These are phyloP conservation scores for Plestiodon gilberti DNA, from an alignment of 2,113 vertebrate species.

Conservation along the genomic window DNA sequence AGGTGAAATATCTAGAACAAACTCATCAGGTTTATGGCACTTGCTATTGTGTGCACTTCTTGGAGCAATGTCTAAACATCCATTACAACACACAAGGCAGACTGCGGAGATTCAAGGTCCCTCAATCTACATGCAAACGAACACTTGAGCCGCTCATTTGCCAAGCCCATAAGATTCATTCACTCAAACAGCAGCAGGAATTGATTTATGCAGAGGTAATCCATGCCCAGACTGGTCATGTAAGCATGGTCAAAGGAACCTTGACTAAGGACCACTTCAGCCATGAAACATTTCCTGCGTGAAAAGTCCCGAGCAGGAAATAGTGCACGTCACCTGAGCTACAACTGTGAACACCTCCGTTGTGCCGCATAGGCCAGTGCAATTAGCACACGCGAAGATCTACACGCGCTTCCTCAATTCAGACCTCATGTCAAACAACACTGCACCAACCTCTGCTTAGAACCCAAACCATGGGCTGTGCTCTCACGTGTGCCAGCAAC, in stretches of 20 bases:
- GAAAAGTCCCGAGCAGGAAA: neutral
- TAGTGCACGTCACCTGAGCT: neutral
- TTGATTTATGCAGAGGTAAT: conserved; percentile 57
- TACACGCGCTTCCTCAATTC: neutral
- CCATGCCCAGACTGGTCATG: conserved; percentile 46
- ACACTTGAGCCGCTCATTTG: conserved; percentile 33
- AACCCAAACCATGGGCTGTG: neutral
- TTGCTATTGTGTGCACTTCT: conserved; percentile 13
- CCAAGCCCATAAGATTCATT: conserved; percentile 38
- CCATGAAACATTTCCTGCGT: neutral
- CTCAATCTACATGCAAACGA: conserved; percentile 29
- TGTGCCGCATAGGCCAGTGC: neutral
- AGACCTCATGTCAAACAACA: neutral
- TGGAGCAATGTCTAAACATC: conserved; percentile 50
- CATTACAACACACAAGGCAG: conserved; percentile 32
- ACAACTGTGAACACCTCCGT: neutral
- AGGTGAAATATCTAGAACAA: fast-evolving
- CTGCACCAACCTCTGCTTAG: too few relatives aligned
- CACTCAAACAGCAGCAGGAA: conserved; percentile 50
- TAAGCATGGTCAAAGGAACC: conserved; percentile 56
- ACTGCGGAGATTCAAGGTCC: conserved; percentile 34
- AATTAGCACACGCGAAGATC: too few relatives aligned
- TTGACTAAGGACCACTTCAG: conserved; percentile 44
- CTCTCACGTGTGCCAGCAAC: neutral
- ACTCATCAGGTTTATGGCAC: conserved; percentile 1